A percentile compares a stretch with the other conserved stretches of the same genome.
Evolutionary conservation across 92 coral and sea anemone genomes (phyloP).

Genomic region (Blastomussa wellsi): DNA sequence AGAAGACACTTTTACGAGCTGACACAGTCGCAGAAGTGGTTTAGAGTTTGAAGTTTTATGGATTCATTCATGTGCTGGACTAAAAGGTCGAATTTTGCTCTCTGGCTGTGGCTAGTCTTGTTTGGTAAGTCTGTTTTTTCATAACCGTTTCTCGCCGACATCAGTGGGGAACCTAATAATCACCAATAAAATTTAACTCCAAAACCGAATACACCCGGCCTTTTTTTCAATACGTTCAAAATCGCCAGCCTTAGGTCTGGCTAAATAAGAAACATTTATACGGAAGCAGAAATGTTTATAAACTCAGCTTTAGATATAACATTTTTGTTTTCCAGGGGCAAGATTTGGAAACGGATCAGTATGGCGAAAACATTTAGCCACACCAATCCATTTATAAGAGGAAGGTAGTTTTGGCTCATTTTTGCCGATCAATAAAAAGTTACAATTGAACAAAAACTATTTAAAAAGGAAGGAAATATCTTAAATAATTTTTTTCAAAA

Average conservation of each 20-base stretch:
- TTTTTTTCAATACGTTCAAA: background rate
- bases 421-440: background rate
- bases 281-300: background rate
- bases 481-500: background rate
- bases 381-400: background rate
- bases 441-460: background rate
- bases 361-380: background rate
- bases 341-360: background rate
- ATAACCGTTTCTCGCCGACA: background rate
- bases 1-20: background rate
- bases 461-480: background rate
- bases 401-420: background rate
- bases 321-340: background rate
- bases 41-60: background rate
- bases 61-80: background rate
- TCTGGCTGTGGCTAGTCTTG: conserved; percentile 1
- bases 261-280: background rate
- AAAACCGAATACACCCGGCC: background rate
- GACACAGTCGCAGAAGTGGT: background rate
- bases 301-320: background rate
- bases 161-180: too few species aligned
- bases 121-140: conserved; percentile 5
- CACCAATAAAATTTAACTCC: background rate
- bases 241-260: background rate
- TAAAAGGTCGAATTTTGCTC: background rate